A percentile compares a stretch with the other conserved stretches of the same genome.
Conservation (phyloP, 2,888 invertebrate species). For the Hermaeophaga mercurialis region DNA sequence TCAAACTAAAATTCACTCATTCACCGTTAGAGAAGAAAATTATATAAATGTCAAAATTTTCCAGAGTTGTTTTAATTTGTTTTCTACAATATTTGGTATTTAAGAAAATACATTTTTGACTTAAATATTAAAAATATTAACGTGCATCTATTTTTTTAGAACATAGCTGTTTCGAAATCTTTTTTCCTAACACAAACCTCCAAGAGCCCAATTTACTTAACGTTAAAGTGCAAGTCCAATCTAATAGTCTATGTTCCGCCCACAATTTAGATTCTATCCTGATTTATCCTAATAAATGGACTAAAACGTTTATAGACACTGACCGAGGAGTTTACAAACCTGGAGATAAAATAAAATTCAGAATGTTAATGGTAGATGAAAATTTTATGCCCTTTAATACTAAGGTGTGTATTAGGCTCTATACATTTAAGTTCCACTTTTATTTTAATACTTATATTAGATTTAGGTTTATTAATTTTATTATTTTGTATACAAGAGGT, state of each 20-base stretch:
- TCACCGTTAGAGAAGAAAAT: too few relatives aligned
- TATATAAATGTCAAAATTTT: too few relatives aligned
- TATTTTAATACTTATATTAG: too few relatives aligned
- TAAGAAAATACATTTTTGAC: too few relatives aligned
- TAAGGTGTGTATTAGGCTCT: slow-evolving; percentile 35
- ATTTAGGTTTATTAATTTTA: too few relatives aligned
- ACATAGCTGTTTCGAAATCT: slow-evolving; percentile 51
- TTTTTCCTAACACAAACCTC: slow-evolving; percentile 43
- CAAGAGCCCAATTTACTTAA: slow-evolving; percentile 48
- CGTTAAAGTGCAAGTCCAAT: slow-evolving; percentile 48
- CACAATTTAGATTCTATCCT: slow-evolving; percentile 52
- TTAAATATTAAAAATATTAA: too few relatives aligned
- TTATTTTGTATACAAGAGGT: too few relatives aligned
- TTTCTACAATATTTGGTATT: too few relatives aligned
- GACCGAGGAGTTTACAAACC: slow-evolving; percentile 64
- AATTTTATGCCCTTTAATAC: slow-evolving; percentile 58
- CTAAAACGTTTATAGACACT: slow-evolving; percentile 62
- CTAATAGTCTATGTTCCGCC: slow-evolving; percentile 44
- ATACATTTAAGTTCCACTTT: slow-evolving; percentile 1
- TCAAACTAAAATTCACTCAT: too few relatives aligned
- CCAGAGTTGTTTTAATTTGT: too few relatives aligned
- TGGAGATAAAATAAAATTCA: slow-evolving; percentile 62
- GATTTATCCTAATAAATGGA: slow-evolving; percentile 53
- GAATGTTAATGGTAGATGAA: slow-evolving; percentile 60
- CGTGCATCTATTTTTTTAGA: slow-evolving; percentile 46